Evolutionary conservation across 2,888 invertebrate species (phyloP), one percentile per base, ranked within the genome.

Genomic region (Morpho deidamia): DNA sequence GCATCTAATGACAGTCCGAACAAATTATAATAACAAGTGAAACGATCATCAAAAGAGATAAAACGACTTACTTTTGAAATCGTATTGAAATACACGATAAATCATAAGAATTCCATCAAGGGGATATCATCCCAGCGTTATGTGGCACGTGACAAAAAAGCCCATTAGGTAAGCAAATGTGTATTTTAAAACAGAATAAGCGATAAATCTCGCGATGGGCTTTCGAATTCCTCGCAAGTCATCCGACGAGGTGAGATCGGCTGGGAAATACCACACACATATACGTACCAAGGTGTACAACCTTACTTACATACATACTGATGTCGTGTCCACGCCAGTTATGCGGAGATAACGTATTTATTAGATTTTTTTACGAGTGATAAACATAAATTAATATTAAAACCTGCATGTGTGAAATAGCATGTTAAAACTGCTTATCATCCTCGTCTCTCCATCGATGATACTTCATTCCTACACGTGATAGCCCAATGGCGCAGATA

Each of bases 221-320:
- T 89, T 89, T 88, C 88, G 82, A 89, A 89, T 88, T 87, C 88
- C 88, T 79, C 84, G 78, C 86, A 84, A 86, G 85, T 83, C 83
- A 85, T 76, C 82, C 79, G 78, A 72, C 84, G 81, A 84, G 86
- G 84, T 85, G 86, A 87, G 86, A 84, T 84, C 86, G 85, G 65
- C 80, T 84, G 87, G 88, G 88, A 85, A 89, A 87, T 86, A 87
- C 88, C 88, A 80, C 77, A 71, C 72, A 75, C 72, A 74, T 78
- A 77, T 76, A 76, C 70, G 70, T 72, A 79, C 70, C 60, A 71
- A 74, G 68, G 65, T 72, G 70, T 72, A 68, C 69, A 71, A 69
- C 68, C 68, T 72, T 71, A 72, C 72, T 71, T 76, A 72, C 72
- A 67, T 76, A 74, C 75, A 72, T 76, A 72, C 72, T 71, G 72